A percentile compares a stretch with the other conserved stretches of the same genome.
These are phyloP conservation scores for Hyla sarda DNA, from an alignment of 2,113 vertebrate genomes.

Conservation along the genomic window DNA sequence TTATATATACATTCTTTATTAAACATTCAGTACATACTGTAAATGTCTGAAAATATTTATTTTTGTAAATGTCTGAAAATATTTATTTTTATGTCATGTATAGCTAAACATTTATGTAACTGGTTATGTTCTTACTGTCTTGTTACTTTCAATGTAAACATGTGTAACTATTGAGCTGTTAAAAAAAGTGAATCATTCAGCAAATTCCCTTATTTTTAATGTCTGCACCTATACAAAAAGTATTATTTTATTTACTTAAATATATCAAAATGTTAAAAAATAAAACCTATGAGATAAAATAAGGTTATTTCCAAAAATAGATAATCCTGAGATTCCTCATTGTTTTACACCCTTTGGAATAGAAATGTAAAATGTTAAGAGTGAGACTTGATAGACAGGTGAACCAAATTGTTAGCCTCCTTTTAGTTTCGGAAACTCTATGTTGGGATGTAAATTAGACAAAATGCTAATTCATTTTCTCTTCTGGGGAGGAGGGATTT, in stretches of 20 bases:
- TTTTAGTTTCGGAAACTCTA: constrained; percentile 5
- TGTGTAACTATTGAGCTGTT: neutral
- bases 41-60: too few relatives aligned
- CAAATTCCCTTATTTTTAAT: neutral
- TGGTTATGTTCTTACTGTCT: too few relatives aligned
- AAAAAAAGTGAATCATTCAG: neutral
- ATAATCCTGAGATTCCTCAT: neutral
- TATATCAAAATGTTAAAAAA: neutral
- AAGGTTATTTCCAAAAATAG: neutral
- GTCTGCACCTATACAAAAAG: neutral
- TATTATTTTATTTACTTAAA: neutral
- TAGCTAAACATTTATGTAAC: too few relatives aligned
- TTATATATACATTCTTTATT: too few relatives aligned
- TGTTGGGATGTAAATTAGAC: constrained; percentile 18
- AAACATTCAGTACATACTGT: too few relatives aligned
- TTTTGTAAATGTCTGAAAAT: too few relatives aligned
- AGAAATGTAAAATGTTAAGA: neutral
- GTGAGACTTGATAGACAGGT: neutral
- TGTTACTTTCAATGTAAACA: too few relatives aligned
- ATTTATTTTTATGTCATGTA: too few relatives aligned
- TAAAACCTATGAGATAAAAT: neutral
- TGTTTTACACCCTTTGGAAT: neutral
- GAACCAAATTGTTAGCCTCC: neutral
- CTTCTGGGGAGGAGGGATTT: constrained; percentile 40
- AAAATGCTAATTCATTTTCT: constrained; percentile 27